Conservation (phyloP, 2,797 vertebrate genomes). For the Streptopelia turtur region DNA sequence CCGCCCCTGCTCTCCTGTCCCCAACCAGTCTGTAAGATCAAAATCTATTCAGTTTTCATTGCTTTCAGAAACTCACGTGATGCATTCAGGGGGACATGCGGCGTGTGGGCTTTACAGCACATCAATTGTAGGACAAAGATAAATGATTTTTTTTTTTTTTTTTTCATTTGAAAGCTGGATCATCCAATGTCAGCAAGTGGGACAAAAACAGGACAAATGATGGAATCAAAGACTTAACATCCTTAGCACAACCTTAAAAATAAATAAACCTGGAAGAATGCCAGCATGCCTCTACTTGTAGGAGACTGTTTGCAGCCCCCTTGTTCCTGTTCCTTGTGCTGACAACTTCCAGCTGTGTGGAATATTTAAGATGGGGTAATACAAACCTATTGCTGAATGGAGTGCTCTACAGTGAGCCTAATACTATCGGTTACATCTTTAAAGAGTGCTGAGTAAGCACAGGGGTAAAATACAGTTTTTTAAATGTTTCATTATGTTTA, state of each 20-base stretch:
- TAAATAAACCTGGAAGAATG: constrained; percentile 31
- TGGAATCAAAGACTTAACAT: background rate
- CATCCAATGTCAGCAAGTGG: background rate
- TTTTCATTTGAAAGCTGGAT: constrained; percentile 19
- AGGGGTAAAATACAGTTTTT: background rate
- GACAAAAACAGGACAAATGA: background rate
- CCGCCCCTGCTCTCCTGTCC: too few relatives aligned
- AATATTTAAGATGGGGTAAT: background rate
- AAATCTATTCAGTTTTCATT: background rate
- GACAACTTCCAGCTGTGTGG: constrained; percentile 42
- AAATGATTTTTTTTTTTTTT: background rate
- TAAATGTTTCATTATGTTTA: background rate
- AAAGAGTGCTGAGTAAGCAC: background rate
- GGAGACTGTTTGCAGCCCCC: background rate
- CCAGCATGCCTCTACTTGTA: background rate
- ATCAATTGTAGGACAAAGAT: background rate
- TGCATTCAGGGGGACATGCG: rapidly evolving
- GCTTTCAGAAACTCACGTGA: background rate
- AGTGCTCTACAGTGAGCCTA: background rate
- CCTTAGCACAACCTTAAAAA: background rate
- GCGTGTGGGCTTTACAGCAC: background rate
- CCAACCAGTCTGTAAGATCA: background rate
- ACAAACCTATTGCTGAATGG: background rate
- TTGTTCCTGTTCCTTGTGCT: background rate
- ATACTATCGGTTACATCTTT: background rate